Base-by-base conservation (phyloP, 2,888 invertebrate genomes). In the Ormyrus rosae region DNA sequence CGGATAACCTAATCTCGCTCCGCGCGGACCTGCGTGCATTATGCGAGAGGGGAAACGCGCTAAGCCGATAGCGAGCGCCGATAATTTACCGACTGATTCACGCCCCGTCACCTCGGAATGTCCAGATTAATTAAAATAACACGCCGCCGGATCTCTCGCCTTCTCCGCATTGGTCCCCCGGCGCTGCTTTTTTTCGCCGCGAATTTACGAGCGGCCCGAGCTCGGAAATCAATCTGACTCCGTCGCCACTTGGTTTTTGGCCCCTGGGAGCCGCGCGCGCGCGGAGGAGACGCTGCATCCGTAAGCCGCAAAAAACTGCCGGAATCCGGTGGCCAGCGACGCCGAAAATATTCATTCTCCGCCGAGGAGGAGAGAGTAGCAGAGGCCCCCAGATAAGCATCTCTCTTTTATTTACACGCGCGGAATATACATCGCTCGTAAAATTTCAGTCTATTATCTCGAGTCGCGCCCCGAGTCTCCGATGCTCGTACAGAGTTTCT, bases 31-130 rank as follows among this genome's bases (percentile, higher is more conserved):
- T 11, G 55, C 6, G 67, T 6, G 55, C 56, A 60, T 69, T 53
- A 60, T 71, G 70, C 70, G 67, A 13, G 67, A 61, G 46, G 69
- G 34, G 34, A 4, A 4, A 34, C 34, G n/a, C 55, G 60, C 67
- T 60, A 10, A 50, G 56, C 50, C 60, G 88, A 89, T 89, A 89
- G 87, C 86, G 85, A 83, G 80, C 83, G 81, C 82, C 86, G 87
- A 90, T 90, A 89, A 89, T 87, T 89, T 87, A 88, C 86, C 85
- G 83, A 84, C 86, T 89, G 88, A 89, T 88, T 88, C 88, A 88
- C 83, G 79, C 82, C 80, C 84, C 81, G 84, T 84, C 84, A 82
- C 80, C 78, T 82, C 81, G 85, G 84, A 84, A 85, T 85, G 84
- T 84, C 82, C 83, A 81, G 84, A 85, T 85, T 84, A 85, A 85